These are phyloP conservation scores for Spilarctia lutea DNA, from an alignment of 2,888 invertebrate genomes.

Conservation along the genomic window DNA sequence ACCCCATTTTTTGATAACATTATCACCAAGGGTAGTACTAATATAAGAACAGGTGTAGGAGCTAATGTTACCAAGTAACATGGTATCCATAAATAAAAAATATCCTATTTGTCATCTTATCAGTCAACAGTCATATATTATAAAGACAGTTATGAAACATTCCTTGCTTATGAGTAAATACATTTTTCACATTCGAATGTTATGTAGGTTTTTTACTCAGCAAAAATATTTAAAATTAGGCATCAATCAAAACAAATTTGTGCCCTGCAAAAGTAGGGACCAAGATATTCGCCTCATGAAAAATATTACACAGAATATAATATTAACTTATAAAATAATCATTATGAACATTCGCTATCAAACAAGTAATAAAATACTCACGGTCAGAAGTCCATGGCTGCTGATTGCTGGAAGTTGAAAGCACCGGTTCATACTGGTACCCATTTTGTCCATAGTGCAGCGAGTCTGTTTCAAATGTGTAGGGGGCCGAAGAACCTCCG, in stretches of 20 bases:
- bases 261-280: neutral
- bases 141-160: no score
- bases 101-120: neutral
- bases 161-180: no score
- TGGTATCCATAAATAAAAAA: neutral
- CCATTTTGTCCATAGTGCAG: neutral
- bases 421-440: neutral
- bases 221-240: neutral
- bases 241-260: neutral
- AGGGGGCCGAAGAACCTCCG: accelerated
- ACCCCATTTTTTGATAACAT: neutral
- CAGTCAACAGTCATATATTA: neutral
- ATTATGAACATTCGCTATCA: neutral
- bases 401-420: neutral
- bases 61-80: neutral
- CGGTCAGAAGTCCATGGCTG: neutral
- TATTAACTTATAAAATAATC: neutral
- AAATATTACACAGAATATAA: no score
- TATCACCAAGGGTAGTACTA: neutral
- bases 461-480: neutral
- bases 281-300: neutral
- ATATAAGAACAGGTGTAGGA: neutral
- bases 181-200: no score
- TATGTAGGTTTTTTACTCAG: neutral
- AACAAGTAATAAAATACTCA: neutral